A percentile compares a stretch with the other conserved stretches of the same genome.
Evolutionary conservation across 1,140 invertebrate genomes (phyloP).

Genomic region (Spodoptera litura): DNA sequence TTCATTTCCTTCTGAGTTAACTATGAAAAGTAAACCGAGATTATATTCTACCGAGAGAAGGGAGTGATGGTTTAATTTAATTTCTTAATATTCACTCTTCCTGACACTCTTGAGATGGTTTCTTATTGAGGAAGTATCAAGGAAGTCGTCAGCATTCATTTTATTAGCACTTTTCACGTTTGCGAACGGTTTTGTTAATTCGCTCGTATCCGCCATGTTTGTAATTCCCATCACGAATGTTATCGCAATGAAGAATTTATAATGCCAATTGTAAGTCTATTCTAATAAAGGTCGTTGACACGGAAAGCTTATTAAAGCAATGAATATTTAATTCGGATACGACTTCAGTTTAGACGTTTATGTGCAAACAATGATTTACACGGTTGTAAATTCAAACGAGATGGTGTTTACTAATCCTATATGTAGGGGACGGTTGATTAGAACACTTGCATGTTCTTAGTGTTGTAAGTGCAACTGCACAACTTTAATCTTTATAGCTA

Average conservation of each 20-base stretch:
- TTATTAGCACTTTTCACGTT: slow-evolving; percentile 11
- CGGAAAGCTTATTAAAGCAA: neutral
- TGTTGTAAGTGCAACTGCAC: too few relatives aligned
- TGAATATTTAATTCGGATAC: neutral
- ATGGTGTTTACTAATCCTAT: slow-evolving; percentile 10
- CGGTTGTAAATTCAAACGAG: neutral
- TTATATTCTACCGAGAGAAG: slow-evolving; percentile 20
- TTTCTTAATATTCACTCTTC: slow-evolving; percentile 30
- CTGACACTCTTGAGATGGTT: slow-evolving; percentile 23
- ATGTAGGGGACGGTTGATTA: neutral
- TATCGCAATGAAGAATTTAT: slow-evolving; percentile 28
- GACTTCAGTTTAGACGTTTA: slow-evolving; percentile 8
- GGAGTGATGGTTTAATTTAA: slow-evolving; percentile 11
- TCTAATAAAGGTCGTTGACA: slow-evolving; percentile 28
- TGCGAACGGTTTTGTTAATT: slow-evolving; percentile 14
- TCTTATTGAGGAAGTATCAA: slow-evolving; percentile 25
- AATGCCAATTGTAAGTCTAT: slow-evolving; percentile 13
- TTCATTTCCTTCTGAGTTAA: slow-evolving; percentile 33
- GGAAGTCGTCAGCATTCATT: slow-evolving; percentile 23
- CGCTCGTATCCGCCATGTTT: slow-evolving; percentile 14
- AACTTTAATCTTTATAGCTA: too few relatives aligned
- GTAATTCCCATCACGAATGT: slow-evolving; percentile 28
- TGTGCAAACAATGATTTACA: neutral
- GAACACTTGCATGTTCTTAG: neutral
- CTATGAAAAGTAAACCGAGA: slow-evolving; percentile 27